Evolutionary conservation across 2,113 vertebrate genomes (phyloP).

Genomic region (Motacilla alba): DNA sequence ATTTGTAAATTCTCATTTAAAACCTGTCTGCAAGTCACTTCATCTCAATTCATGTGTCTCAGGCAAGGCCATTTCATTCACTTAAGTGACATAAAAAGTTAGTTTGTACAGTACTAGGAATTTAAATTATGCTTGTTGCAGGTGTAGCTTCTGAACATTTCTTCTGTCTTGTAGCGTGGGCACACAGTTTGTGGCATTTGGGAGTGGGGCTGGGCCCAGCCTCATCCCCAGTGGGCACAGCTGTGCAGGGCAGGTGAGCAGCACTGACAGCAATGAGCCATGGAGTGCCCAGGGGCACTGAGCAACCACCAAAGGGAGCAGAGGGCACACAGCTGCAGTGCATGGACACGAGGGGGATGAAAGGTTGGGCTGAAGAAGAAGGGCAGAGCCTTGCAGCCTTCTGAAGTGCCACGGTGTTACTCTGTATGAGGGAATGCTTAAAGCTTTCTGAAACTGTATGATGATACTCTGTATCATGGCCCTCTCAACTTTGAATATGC

Average conservation of each 20-base stretch:
- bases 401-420: not conserved
- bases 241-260: not conserved
- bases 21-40: not conserved
- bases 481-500: not conserved
- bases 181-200: accelerated
- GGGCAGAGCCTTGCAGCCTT: not conserved
- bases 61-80: not conserved
- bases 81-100: not conserved
- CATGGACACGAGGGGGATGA: not conserved
- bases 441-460: not conserved
- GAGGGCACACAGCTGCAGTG: not conserved
- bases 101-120: not conserved
- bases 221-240: not conserved
- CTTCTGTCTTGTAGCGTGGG: not conserved
- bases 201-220: not conserved
- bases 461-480: not conserved
- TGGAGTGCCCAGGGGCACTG: not conserved
- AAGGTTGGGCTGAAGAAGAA: accelerated
- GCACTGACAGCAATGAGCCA: not conserved
- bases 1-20: not conserved
- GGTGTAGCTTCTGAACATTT: not conserved
- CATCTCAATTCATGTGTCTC: not conserved
- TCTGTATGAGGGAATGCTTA: not conserved
- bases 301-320: not conserved
- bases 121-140: not conserved